A percentile compares a stretch with the other conserved stretches of the same genome.
Conservation (phyloP, 1,140 invertebrate genomes). For the Neodiprion fabricii region DNA sequence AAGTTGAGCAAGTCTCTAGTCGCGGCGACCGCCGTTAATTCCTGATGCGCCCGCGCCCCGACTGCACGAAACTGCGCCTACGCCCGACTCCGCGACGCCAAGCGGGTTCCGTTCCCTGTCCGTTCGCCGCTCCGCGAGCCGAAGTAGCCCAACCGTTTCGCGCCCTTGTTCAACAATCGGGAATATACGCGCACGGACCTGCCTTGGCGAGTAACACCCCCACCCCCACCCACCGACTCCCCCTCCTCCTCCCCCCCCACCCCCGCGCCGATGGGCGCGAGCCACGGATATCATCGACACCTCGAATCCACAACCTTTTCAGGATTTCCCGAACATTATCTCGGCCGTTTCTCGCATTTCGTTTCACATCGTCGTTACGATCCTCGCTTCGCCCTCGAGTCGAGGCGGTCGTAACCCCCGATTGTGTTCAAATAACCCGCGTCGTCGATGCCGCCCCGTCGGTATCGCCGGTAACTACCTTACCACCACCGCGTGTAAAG, state of each 20-base stretch:
- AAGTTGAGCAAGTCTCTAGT: slow-evolving; percentile 45
- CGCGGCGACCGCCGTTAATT: slow-evolving; percentile 33
- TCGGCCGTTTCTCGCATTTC: too few relatives aligned
- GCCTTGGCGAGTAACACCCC: too few relatives aligned
- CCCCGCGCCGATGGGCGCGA: slow-evolving; percentile 6
- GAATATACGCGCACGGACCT: background rate
- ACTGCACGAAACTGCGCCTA: slow-evolving; percentile 53
- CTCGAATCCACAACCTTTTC: too few relatives aligned
- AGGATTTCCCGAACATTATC: too few relatives aligned
- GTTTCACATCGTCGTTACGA: too few relatives aligned
- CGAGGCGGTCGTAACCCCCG: slow-evolving; percentile 22
- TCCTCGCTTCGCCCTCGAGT: slow-evolving; percentile 24
- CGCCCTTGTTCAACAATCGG: slow-evolving; percentile 46
- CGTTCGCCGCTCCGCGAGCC: slow-evolving; percentile 34
- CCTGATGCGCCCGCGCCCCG: slow-evolving; percentile 53
- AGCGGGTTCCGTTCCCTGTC: slow-evolving; percentile 25
- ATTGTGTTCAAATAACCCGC: slow-evolving; percentile 26
- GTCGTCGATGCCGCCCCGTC: slow-evolving; percentile 11
- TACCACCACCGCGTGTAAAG: too few relatives aligned
- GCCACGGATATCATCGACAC: background rate
- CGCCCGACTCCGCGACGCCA: slow-evolving; percentile 41
- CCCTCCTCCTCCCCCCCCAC: slow-evolving; percentile 12
- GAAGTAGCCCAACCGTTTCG: slow-evolving; percentile 36
- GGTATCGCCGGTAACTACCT: too few relatives aligned
- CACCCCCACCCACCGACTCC: slow-evolving; percentile 22